Evolutionary conservation across 2,113 vertebrate species (phyloP).

Genomic region (Calidris pugnax): DNA sequence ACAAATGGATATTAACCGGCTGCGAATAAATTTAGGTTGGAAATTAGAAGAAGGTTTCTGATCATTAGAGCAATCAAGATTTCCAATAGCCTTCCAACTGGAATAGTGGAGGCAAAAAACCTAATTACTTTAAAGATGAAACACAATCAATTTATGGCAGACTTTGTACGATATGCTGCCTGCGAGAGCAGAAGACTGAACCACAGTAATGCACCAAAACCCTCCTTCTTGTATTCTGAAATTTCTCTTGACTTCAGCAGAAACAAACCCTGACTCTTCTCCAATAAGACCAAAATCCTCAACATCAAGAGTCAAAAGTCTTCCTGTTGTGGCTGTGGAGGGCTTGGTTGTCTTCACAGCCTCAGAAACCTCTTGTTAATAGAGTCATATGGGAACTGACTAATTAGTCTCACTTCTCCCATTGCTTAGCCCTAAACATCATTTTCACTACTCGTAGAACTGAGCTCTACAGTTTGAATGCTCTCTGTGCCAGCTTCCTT

Average conservation of each 20-base stretch:
- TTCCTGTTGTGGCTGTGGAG: not conserved
- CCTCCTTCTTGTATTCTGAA: not conserved
- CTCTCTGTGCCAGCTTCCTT: conserved; percentile 17
- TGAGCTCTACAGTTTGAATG: not conserved
- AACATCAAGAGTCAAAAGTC: not conserved
- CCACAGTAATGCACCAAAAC: not conserved
- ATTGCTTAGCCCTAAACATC: not conserved
- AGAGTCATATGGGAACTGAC: not conserved
- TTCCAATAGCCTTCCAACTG: conserved; percentile 39
- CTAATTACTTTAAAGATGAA: conserved; percentile 37
- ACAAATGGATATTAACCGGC: conserved; percentile 62
- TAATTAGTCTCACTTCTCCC: not conserved
- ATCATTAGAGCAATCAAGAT: conserved; percentile 48
- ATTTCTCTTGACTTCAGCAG: not conserved
- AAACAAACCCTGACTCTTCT: not conserved
- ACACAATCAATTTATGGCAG: not conserved
- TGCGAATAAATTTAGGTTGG: conserved; percentile 54
- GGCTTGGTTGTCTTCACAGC: not conserved
- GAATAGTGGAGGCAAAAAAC: not conserved
- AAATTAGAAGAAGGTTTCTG: conserved; percentile 55
- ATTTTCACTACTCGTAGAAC: not conserved
- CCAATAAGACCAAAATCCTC: not conserved
- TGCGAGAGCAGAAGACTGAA: not conserved
- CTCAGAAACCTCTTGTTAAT: not conserved
- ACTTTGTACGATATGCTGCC: not conserved